phyloP scores from a whole-genome alignment of 2,888 invertebrate genomes.

The Holacanthella duospinosa region DNA sequence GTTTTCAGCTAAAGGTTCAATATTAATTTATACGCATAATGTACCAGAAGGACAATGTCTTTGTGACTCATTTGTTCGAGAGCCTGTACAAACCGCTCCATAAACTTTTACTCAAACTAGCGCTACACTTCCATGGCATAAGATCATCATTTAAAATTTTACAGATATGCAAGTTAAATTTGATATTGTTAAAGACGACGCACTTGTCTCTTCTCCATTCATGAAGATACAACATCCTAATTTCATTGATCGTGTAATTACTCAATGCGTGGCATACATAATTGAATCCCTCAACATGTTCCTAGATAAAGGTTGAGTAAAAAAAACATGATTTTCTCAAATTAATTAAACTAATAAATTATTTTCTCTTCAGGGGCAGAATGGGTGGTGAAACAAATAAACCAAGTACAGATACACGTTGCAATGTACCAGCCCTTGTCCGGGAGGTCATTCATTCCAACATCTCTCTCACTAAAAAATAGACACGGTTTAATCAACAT shows the following conservation, averaged over 20 bases:
- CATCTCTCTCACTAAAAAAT: neutral
- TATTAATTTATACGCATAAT: neutral
- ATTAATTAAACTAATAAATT: neutral
- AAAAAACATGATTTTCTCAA: neutral
- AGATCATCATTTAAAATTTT: neutral
- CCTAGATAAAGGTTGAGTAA: neutral
- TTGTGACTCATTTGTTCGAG: neutral
- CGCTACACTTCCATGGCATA: neutral
- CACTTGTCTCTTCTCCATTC: neutral
- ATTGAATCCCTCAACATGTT: conserved; percentile 2
- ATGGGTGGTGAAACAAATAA: neutral
- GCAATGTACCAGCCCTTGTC: neutral
- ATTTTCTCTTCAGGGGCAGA: neutral
- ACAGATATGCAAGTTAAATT: neutral
- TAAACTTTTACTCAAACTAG: neutral
- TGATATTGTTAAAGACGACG: neutral
- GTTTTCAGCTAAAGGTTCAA: neutral
- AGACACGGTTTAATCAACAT: neutral
- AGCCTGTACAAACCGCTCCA: neutral
- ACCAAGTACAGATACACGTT: neutral
- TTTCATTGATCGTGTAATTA: neutral
- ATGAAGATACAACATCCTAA: neutral
- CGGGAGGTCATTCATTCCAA: neutral
- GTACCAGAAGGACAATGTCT: neutral
- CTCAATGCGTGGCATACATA: neutral